Evolutionary conservation across 2,797 vertebrate species (phyloP), one percentile per base, ranked within the genome.

Genomic region (Ispidina lecontei): DNA sequence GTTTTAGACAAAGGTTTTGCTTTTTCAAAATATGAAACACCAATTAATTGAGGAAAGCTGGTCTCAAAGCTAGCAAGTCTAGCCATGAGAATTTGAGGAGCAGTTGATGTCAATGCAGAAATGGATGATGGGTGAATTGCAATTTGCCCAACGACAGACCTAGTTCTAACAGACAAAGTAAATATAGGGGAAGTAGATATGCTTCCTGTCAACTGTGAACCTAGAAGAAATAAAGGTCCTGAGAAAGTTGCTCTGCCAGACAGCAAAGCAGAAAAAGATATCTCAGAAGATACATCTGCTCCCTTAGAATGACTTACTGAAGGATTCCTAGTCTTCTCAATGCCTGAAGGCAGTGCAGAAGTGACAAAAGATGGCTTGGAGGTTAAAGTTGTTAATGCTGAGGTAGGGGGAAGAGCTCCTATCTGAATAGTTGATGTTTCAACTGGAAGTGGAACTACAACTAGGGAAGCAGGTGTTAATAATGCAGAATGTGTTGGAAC

Each of bases 261-360:
- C 21, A 58, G 7, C 21, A 96, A 89, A 84, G 88, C 82, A n/a
- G 91, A 67, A 14, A 91, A 74, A 41, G 95, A 87, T 20, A 94
- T 20, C 33, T 97, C 94, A 49, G 95, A 89, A 12, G 87, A 71
- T 56, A 93, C 73, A 60, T 71, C 41, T 51, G 84, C 91, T 93
- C 63, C 54, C 41, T 91, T 87, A 72, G 78, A 90, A 73, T 37
- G 73, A 55, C 73, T 92, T 87, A 52, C 28, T 76, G 82, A 89
- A 88, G 76, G 68, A 72, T 60, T 68, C 62, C 76, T 52, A 89
- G 87, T 91, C 49, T 80, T 91, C 51, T 87, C 84, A 69, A 62
- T 92, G 43, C 91, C 93, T 93, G 94, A 91, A 68, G 96, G 47
- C 67, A 95, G 70, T 63, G 91, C 70, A 88, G 90, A 96, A 87